These are phyloP conservation scores for Spermophilus dauricus DNA, from an alignment of 2,113 vertebrate genomes.

Conservation along the genomic window DNA sequence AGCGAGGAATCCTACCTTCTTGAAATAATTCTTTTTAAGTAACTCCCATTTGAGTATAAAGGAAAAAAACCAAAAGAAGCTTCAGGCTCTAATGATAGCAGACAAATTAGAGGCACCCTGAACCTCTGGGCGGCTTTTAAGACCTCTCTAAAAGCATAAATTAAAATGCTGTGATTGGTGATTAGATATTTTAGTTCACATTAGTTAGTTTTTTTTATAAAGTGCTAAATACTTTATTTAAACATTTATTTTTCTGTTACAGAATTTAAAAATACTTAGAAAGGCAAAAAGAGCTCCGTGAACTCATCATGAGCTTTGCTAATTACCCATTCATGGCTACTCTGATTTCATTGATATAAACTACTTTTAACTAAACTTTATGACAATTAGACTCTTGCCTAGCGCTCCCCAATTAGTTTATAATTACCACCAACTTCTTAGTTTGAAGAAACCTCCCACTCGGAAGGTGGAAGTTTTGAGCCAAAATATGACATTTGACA, in stretches of 20 bases:
- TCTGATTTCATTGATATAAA: slow-evolving; percentile 59
- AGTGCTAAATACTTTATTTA: slow-evolving; percentile 59
- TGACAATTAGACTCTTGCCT: slow-evolving; percentile 32
- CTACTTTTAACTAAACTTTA: slow-evolving; percentile 35
- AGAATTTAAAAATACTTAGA: not conserved
- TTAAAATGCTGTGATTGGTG: slow-evolving; percentile 38
- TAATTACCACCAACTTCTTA: slow-evolving; percentile 78
- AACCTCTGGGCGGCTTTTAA: slow-evolving; percentile 48
- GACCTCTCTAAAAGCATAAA: slow-evolving; percentile 42
- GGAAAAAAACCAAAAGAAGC: slow-evolving; percentile 84
- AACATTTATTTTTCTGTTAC: slow-evolving; percentile 59
- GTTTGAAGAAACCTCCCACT: slow-evolving; percentile 79
- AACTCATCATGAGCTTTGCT: not conserved
- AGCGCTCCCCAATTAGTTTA: slow-evolving; percentile 70
- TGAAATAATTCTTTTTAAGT: slow-evolving; percentile 84
- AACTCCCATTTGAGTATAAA: slow-evolving; percentile 83
- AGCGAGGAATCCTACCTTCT: slow-evolving; percentile 75
- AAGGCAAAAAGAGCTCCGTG: not conserved
- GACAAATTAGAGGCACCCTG: slow-evolving; percentile 82
- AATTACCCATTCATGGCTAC: not conserved
- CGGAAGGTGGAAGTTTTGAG: slow-evolving; percentile 83
- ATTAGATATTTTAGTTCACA: slow-evolving; percentile 51
- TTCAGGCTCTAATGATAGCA: slow-evolving; percentile 83
- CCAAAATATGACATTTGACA: slow-evolving; percentile 86
- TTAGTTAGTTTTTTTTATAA: not conserved